Conservation (phyloP, 2,113 vertebrate species). For the Peromyscus maniculatus region DNA sequence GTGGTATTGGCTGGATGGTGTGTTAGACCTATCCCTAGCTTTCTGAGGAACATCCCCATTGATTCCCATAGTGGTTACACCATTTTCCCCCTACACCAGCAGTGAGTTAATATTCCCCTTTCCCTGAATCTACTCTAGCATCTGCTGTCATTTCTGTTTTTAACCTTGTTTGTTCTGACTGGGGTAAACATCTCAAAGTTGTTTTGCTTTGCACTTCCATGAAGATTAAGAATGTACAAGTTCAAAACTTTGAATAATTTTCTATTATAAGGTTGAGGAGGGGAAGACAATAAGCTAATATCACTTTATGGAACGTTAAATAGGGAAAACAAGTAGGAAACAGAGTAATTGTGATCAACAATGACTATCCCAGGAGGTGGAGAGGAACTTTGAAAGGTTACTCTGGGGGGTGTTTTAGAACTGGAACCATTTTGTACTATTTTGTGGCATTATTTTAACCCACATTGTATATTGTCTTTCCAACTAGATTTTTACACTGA, state of each 20-base stretch:
- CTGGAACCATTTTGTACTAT: background rate
- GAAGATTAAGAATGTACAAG: background rate
- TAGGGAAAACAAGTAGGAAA: background rate
- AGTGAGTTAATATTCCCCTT: background rate
- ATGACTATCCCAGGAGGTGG: background rate
- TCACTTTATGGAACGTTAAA: constrained; percentile 7
- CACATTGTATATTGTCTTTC: background rate
- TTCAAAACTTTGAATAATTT: background rate
- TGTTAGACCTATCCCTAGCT: background rate
- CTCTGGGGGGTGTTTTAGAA: background rate
- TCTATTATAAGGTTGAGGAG: background rate
- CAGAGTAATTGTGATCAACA: background rate
- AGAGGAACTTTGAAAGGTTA: background rate
- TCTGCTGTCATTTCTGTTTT: background rate
- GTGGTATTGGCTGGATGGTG: background rate
- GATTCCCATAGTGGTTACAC: background rate
- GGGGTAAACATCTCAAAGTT: background rate
- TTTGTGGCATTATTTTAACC: background rate
- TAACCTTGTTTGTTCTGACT: background rate
- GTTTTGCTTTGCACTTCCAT: background rate
- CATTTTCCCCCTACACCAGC: background rate
- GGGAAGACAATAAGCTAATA: background rate
- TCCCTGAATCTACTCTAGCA: background rate
- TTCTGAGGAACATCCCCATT: background rate
- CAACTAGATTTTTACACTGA: constrained; percentile 12